Base-by-base conservation (phyloP, 2,113 vertebrate species). In the Rattus rattus region DNA sequence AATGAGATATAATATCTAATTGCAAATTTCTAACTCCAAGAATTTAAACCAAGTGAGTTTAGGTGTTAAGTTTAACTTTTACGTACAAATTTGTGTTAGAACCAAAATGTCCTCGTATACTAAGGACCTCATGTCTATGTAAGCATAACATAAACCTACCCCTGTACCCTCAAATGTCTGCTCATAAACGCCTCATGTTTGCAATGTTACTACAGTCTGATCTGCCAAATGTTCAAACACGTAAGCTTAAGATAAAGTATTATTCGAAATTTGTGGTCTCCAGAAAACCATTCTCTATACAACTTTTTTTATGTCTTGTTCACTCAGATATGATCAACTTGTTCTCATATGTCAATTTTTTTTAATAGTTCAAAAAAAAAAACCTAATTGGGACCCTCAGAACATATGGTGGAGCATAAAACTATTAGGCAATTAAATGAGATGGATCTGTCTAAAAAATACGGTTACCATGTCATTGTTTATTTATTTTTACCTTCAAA, bases 241-340 rank as follows among this genome's bases (percentile, higher is more conserved):
- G 30, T 67, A 24, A 84, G 26, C 49, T 19, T 13, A 49, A 12
- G 33, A n/a, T 28, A 49, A 52, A 75, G 6, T 52, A 0, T 36
- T 79, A 91, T 12, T 30, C 79, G 4, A 79, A 84, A 43, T 76
- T 65, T 17, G 2, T 73, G 0, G 9, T 7, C 75, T 73, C 70
- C 52, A 77, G 14, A 85, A 96, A 39, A 52, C 39, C 52, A 0
- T 39, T 81, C 22, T 90, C 69, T 47, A 2, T 79, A 36, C 36
- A 91, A 30, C 76, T 33, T 43, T 5, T 56, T 94, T 91, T 92
- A 19, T 92, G 85, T 95, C 33, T 91, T 39, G 75, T 75, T 92
- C 20, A 80, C 26, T 73, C 73, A 85, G 28, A 59, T 76, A 65
- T 88, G 26, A 63, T 80, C 89, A 43, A 91, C 69, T 67, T 26